A percentile compares a stretch with the other conserved stretches of the same genome.
phyloP scores from a whole-genome alignment of 2,113 vertebrate species.

The Gallinago jamesoni region DNA sequence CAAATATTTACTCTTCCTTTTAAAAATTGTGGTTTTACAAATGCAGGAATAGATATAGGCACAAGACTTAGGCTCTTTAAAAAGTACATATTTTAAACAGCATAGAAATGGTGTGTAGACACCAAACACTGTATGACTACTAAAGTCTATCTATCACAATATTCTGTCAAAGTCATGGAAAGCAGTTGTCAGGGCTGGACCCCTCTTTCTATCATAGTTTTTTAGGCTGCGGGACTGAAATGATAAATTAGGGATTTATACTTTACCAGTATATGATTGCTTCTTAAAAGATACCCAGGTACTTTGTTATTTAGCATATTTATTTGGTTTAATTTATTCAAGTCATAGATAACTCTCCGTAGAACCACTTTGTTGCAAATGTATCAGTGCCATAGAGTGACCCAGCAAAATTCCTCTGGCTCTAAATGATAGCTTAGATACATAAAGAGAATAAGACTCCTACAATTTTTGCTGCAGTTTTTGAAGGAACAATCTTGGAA shows the following conservation, averaged over 20 bases:
- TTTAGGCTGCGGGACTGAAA: background rate
- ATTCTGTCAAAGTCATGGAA: background rate
- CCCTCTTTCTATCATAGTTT: background rate
- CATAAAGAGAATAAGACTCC: background rate
- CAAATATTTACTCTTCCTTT: background rate
- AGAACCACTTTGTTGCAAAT: background rate
- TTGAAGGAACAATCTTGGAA: background rate
- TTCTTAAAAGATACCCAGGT: background rate
- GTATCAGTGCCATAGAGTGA: background rate
- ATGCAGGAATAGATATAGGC: background rate
- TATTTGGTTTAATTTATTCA: background rate
- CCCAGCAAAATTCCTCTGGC: background rate
- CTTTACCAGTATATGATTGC: background rate
- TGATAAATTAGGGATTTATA: background rate
- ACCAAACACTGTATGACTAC: background rate
- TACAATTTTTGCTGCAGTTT: background rate
- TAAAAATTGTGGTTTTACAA: background rate
- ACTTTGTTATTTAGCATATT: background rate
- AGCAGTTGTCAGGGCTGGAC: background rate
- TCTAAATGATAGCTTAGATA: background rate
- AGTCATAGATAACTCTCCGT: background rate
- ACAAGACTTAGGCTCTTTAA: background rate
- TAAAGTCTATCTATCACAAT: background rate
- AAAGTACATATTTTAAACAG: background rate
- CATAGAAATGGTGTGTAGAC: background rate